Conservation (phyloP, 2,888 invertebrate genomes). For the Allacma fusca region DNA sequence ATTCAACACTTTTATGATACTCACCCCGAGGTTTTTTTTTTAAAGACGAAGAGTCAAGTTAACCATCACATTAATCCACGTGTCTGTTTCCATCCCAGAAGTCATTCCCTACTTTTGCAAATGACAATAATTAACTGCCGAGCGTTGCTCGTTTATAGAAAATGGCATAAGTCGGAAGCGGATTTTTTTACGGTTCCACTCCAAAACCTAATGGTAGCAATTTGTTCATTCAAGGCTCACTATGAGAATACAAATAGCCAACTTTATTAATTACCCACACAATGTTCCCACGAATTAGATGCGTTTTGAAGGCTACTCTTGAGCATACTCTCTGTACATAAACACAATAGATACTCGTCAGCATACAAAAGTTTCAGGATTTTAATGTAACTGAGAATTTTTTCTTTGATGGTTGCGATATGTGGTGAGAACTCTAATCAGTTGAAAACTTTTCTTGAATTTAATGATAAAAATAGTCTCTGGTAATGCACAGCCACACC, state of each 20-base stretch:
- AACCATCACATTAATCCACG: conserved; percentile 15
- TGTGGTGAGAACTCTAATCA: conserved; percentile 8
- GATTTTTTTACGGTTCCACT: conserved; percentile 6
- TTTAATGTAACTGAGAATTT: no score
- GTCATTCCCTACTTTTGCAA: conserved; percentile 40
- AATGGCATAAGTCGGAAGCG: conserved; percentile 8
- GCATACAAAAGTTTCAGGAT: no score
- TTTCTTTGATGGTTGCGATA: no score
- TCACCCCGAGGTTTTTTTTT: neutral
- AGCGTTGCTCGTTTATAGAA: conserved; percentile 3
- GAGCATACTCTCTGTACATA: no score
- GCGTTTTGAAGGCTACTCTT: no score
- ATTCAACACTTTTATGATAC: conserved; percentile 12
- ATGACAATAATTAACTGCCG: conserved; percentile 48
- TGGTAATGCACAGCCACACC: neutral
- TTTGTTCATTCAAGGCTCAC: neutral
- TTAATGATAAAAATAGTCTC: neutral
- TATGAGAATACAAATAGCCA: neutral
- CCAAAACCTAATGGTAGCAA: conserved; percentile 6
- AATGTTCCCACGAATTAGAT: neutral
- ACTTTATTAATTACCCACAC: conserved; percentile 7
- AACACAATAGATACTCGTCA: no score
- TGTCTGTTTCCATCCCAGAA: conserved; percentile 26
- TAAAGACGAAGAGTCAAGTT: neutral
- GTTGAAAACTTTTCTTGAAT: neutral